Percentiles rank a stretch among this genome's conserved stretches.
Evolutionary conservation across 1,140 invertebrate species (phyloP).

Genomic region (Anoplolepis gracilipes): DNA sequence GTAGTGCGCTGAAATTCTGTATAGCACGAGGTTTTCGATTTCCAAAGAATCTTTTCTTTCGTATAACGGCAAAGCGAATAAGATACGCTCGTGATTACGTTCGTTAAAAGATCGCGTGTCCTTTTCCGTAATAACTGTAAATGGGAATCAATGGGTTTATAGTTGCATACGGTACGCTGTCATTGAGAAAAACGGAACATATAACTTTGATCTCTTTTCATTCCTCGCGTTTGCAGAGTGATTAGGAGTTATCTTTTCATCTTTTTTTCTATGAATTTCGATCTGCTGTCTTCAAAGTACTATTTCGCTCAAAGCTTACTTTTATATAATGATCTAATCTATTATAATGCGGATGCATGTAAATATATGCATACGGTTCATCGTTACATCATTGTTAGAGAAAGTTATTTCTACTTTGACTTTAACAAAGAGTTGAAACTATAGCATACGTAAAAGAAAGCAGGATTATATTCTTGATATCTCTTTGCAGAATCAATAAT

Average conservation of each 20-base stretch:
- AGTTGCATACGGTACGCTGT: background rate
- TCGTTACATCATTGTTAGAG: background rate
- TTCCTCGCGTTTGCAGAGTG: slow-evolving; percentile 1
- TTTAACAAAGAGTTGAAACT: background rate
- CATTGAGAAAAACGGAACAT: slow-evolving; percentile 29
- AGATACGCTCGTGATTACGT: background rate
- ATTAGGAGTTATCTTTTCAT: slow-evolving; percentile 1
- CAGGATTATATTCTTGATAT: background rate
- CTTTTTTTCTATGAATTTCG: slow-evolving; percentile 13
- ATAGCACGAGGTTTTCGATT: slow-evolving; percentile 19
- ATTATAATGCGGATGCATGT: background rate
- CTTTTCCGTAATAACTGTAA: background rate
- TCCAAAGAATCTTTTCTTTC: slow-evolving; percentile 45
- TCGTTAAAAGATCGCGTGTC: slow-evolving; percentile 31
- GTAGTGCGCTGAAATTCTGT: slow-evolving; percentile 58
- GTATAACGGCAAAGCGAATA: background rate
- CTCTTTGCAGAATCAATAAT: background rate
- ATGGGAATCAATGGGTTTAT: slow-evolving; percentile 4
- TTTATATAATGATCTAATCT: slow-evolving; percentile 18
- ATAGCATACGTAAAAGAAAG: background rate
- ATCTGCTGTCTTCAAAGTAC: background rate
- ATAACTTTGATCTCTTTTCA: slow-evolving; percentile 19
- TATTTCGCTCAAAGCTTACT: background rate
- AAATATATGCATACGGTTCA: background rate
- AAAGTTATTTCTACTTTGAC: background rate